Evolutionary conservation across 2,888 invertebrate species (phyloP).

Genomic region (Chrysolina americana): DNA sequence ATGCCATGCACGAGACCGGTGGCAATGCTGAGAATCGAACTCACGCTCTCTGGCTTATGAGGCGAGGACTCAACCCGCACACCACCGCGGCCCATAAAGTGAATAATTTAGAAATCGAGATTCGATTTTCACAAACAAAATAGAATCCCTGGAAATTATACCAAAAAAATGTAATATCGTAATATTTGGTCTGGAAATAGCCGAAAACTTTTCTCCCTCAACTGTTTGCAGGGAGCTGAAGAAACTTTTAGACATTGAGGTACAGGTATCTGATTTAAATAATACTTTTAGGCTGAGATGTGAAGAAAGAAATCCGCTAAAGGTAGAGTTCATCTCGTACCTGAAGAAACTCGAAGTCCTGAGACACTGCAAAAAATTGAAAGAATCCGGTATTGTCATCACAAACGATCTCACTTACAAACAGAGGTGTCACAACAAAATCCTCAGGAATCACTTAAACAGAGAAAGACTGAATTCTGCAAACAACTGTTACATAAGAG

Average conservation of each 20-base stretch:
- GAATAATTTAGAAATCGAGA: conserved; percentile 23
- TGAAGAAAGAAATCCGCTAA: conserved; percentile 8
- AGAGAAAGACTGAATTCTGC: conserved; percentile 14
- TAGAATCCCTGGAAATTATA: conserved; percentile 13
- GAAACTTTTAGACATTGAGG: conserved; percentile 22
- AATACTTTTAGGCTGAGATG: conserved; percentile 11
- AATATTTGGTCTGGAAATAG: conserved; percentile 19
- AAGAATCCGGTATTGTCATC: conserved; percentile 13
- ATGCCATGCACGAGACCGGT: too few species aligned
- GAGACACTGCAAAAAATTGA: conserved; percentile 24
- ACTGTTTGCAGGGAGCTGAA: conserved; percentile 24
- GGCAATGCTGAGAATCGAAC: too few species aligned
- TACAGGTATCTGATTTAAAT: conserved; percentile 15
- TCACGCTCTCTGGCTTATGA: too few species aligned
- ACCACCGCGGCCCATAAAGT: too few species aligned
- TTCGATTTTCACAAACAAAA: conserved; percentile 19
- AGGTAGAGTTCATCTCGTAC: conserved; percentile 24
- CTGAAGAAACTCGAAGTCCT: conserved; percentile 25
- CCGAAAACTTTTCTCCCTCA: not conserved
- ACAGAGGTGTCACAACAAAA: conserved; percentile 23
- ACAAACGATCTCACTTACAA: conserved; percentile 25
- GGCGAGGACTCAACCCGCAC: too few species aligned
- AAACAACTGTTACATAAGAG: not conserved
- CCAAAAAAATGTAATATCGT: conserved; percentile 26
- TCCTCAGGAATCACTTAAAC: conserved; percentile 7